phyloP scores from a whole-genome alignment of 2,888 invertebrate species.

The Lissonota sp. region DNA sequence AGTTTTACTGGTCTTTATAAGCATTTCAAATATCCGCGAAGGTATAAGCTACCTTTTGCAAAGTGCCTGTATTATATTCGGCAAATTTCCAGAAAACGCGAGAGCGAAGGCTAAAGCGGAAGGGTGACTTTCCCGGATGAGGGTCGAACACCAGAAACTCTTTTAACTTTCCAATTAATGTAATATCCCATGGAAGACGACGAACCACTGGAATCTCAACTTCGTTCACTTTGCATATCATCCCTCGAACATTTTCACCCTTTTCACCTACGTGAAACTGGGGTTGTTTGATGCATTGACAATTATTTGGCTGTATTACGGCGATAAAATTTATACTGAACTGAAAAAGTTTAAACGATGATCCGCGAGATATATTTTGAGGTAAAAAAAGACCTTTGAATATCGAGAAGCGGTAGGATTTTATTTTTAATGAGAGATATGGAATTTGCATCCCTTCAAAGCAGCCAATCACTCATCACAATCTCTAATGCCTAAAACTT shows the following conservation, averaged over 20 bases:
- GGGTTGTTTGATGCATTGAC: no score
- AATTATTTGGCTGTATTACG: no score
- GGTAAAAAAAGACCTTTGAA: no score
- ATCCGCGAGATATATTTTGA: no score
- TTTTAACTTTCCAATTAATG: slow-evolving; percentile 79
- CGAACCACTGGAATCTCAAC: slow-evolving; percentile 41
- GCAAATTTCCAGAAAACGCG: neutral
- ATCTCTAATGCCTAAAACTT: no score
- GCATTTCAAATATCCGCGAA: neutral
- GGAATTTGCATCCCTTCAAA: no score
- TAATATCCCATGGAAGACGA: slow-evolving; percentile 64
- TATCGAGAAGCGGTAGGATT: no score
- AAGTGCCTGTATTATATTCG: slow-evolving; percentile 16
- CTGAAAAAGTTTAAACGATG: no score
- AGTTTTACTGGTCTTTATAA: neutral
- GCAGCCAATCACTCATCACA: no score
- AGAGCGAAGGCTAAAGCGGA: neutral
- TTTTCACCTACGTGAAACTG: slow-evolving; percentile 8
- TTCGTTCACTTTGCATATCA: slow-evolving; percentile 15
- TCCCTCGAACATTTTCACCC: slow-evolving; percentile 18
- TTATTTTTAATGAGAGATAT: no score
- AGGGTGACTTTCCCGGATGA: neutral
- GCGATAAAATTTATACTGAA: no score
- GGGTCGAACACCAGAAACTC: slow-evolving; percentile 61
- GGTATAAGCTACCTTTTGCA: neutral